Percentiles rank a stretch among this genome's conserved stretches.
These are phyloP conservation scores for Microcebus lehilahytsara DNA, from an alignment of 2,113 vertebrate genomes.

Conservation along the genomic window DNA sequence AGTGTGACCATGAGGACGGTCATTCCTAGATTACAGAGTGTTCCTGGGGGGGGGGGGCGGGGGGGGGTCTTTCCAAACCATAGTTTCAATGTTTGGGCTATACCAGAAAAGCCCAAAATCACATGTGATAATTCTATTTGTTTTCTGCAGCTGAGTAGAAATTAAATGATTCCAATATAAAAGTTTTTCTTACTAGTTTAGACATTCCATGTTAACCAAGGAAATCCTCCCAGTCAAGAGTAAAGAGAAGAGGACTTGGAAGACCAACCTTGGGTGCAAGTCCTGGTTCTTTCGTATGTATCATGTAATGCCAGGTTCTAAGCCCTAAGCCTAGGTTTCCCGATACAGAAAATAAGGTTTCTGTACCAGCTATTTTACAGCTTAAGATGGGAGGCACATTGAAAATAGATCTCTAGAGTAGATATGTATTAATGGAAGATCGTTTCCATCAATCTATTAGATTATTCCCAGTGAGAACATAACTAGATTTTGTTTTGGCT, in stretches of 20 bases:
- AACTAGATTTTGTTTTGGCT: not conserved
- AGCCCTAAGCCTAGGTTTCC: too few relatives aligned
- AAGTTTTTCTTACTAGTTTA: not conserved
- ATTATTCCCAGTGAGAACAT: not conserved
- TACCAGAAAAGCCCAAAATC: not conserved
- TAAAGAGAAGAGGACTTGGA: not conserved
- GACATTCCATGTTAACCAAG: not conserved
- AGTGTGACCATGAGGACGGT: not conserved
- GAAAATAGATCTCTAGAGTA: too few relatives aligned
- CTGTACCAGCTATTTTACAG: too few relatives aligned
- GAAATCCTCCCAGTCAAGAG: not conserved
- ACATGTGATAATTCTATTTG: not conserved
- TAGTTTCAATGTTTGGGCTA: not conserved
- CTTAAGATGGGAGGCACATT: too few relatives aligned
- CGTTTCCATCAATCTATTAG: not conserved
- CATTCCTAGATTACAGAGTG: not conserved
- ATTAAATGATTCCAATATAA: not conserved
- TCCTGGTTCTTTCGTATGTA: not conserved
- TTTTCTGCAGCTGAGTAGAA: too few relatives aligned
- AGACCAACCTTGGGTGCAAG: too few relatives aligned
- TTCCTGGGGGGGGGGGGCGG: not conserved
- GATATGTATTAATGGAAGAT: not conserved
- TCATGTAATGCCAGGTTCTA: too few relatives aligned
- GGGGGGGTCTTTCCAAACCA: not conserved
- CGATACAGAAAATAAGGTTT: too few relatives aligned